Percentiles rank a stretch among this genome's conserved stretches.
phyloP scores from a whole-genome alignment of 2,888 invertebrate species.

The Eupithecia subumbrata region DNA sequence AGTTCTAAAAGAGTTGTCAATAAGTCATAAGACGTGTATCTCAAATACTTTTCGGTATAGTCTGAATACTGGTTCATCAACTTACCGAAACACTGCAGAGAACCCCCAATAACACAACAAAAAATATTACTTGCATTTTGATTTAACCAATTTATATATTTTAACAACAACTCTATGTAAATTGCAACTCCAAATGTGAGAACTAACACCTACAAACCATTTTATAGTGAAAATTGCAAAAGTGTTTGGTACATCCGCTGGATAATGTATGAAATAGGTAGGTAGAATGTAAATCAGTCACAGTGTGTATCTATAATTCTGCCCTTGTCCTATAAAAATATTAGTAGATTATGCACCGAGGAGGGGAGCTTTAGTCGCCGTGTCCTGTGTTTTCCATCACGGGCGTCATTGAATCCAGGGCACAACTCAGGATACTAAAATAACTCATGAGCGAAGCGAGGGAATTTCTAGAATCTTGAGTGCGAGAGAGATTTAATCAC shows the following conservation, averaged over 20 bases:
- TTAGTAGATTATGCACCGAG: no score
- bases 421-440: no score
- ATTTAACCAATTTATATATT: conserved; percentile 21
- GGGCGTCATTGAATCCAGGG: no score
- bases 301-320: not conserved
- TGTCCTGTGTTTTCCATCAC: no score
- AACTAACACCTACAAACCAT: conserved; percentile 50
- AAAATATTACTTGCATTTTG: conserved; percentile 43
- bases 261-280: not conserved
- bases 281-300: not conserved
- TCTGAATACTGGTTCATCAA: not conserved
- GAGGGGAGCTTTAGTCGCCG: no score
- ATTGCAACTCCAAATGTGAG: conserved; percentile 56
- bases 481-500: no score
- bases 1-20: not conserved
- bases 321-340: not conserved
- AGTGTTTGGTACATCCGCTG: conserved; percentile 6
- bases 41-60: not conserved
- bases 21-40: no score
- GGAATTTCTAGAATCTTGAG: no score
- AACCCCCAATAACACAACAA: conserved; percentile 1
- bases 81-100: not conserved
- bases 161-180: not conserved
- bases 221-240: conserved; percentile 51
- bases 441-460: no score